Conservation (phyloP, 2,888 invertebrate genomes). For the Tachina lurida region DNA sequence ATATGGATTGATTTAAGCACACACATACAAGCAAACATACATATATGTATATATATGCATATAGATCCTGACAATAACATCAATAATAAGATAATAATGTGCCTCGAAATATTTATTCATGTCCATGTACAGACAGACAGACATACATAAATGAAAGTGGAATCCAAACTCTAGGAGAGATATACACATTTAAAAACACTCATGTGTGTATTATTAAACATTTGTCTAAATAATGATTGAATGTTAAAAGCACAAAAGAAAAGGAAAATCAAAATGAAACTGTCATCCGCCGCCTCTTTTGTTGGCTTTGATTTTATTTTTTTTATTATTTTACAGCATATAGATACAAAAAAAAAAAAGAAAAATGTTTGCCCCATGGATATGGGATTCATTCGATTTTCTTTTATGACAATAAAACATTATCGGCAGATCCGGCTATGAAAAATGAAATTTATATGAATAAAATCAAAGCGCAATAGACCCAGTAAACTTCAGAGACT, state of each 20-base stretch:
- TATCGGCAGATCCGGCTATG: not conserved
- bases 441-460: not conserved
- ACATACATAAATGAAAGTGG: not conserved
- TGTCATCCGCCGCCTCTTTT: constrained; percentile 10
- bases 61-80: not conserved
- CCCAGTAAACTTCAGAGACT: not conserved
- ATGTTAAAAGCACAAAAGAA: not conserved
- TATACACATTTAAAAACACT: not conserved
- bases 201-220: not conserved
- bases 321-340: not conserved
- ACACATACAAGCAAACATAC: not conserved
- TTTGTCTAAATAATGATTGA: constrained; percentile 2
- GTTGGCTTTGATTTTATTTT: constrained; percentile 7
- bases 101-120: constrained; percentile 10
- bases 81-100: constrained; percentile 2
- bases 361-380: constrained; percentile 33
- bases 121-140: not conserved
- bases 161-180: not conserved
- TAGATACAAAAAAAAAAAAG: constrained; percentile 20
- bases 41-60: not conserved
- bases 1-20: constrained; percentile 1
- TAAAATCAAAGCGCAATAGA: not conserved
- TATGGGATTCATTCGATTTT: constrained; percentile 54
- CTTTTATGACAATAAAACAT: constrained; percentile 40
- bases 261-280: not conserved